A percentile compares a stretch with the other conserved stretches of the same genome.
Evolutionary conservation across 2,113 vertebrate species (phyloP).

Genomic region (Thamnaconus septentrionalis): DNA sequence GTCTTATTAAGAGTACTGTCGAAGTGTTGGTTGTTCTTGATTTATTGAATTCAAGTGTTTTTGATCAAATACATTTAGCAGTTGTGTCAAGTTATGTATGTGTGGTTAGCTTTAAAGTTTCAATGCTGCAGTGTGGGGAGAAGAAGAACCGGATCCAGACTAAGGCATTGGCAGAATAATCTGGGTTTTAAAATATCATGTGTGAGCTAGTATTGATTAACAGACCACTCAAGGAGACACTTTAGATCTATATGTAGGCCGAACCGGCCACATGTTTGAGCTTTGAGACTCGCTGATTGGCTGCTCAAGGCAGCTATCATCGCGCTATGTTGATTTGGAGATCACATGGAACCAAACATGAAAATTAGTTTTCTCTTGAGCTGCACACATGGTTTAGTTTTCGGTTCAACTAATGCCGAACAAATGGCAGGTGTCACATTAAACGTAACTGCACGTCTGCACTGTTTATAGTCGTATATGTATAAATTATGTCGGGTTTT

Average conservation of each 20-base stretch:
- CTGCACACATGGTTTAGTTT: neutral
- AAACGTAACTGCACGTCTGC: constrained; percentile 31
- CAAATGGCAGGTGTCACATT: neutral
- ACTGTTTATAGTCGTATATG: constrained; percentile 21
- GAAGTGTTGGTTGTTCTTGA: too few relatives aligned
- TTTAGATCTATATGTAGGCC: constrained; percentile 30
- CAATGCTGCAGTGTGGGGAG: too few relatives aligned
- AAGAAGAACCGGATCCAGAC: too few relatives aligned
- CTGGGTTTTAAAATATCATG: constrained; percentile 58
- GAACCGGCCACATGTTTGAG: constrained; percentile 50
- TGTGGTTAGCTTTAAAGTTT: too few relatives aligned
- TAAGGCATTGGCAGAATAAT: too few relatives aligned
- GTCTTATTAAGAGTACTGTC: too few relatives aligned
- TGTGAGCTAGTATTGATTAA: constrained; percentile 61
- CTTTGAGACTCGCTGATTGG: constrained; percentile 36
- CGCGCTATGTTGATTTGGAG: too few relatives aligned
- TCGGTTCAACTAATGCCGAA: too few relatives aligned
- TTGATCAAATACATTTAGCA: too few relatives aligned
- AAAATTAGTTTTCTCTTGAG: constrained; percentile 12
- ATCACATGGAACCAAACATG: constrained; percentile 9
- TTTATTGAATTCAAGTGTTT: too few relatives aligned
- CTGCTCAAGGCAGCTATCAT: constrained; percentile 25
- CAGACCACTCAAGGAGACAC: constrained; percentile 43
- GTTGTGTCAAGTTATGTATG: too few relatives aligned
- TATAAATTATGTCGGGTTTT: constrained; percentile 29